These are phyloP conservation scores for Pammene fasciana DNA, from an alignment of 2,888 invertebrate species.

Conservation along the genomic window DNA sequence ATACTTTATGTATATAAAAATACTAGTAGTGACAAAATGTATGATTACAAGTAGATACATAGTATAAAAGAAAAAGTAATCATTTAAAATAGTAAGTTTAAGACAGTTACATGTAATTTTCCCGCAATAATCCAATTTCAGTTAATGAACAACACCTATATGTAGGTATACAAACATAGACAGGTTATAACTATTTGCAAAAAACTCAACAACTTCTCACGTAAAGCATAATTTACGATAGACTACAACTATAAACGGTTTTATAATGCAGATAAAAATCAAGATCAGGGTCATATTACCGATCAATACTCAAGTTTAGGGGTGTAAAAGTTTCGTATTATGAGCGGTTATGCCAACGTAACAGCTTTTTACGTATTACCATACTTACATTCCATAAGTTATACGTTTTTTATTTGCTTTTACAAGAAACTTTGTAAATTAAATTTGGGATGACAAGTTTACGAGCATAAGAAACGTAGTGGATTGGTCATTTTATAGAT, in stretches of 20 bases:
- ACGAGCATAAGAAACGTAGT: too few relatives aligned
- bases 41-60: too few relatives aligned
- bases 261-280: constrained; percentile 23
- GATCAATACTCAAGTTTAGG: constrained; percentile 19
- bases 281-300: constrained; percentile 34
- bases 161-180: too few relatives aligned
- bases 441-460: neutral
- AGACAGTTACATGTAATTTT: too few relatives aligned
- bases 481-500: too few relatives aligned
- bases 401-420: constrained; percentile 24
- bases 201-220: neutral
- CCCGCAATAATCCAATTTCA: too few relatives aligned
- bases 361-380: constrained; percentile 1
- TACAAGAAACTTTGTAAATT: neutral
- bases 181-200: neutral
- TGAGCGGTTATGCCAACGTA: constrained; percentile 15
- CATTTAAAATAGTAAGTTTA: too few relatives aligned
- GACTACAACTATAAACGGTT: constrained; percentile 6
- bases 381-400: constrained; percentile 10
- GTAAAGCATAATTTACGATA: neutral
- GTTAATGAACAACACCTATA: too few relatives aligned
- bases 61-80: too few relatives aligned
- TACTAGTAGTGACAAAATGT: too few relatives aligned
- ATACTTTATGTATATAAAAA: too few relatives aligned
- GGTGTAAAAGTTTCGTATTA: constrained; percentile 22